Percentiles rank a stretch among this genome's conserved stretches.
phyloP scores from a whole-genome alignment of 2,797 vertebrate genomes.

The Cetoscarus ocellatus region DNA sequence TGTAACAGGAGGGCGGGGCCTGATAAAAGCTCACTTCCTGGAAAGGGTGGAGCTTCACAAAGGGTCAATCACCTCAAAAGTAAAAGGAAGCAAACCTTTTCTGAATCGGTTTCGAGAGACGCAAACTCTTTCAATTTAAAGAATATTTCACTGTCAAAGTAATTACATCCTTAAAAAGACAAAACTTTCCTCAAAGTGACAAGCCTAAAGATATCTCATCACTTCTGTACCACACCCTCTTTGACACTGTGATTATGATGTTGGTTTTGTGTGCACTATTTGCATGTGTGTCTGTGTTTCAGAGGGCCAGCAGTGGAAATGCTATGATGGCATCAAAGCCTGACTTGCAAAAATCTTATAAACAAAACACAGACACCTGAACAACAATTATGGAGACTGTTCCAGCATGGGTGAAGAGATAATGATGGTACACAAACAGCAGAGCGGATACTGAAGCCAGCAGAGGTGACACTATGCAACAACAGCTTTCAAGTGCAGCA shows the following conservation, averaged over 20 bases:
- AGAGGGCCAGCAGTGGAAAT: neutral
- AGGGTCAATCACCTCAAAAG: no score
- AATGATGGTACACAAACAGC: constrained; percentile 8
- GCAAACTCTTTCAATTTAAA: neutral
- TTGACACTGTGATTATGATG: neutral
- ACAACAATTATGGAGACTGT: constrained; percentile 8
- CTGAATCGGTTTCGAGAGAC: neutral
- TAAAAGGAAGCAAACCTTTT: neutral
- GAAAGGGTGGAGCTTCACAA: no score
- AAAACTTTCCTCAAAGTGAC: constrained; percentile 1
- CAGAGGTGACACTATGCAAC: neutral
- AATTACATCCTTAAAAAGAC: neutral
- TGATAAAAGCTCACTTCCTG: no score
- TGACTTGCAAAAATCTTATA: constrained; percentile 2
- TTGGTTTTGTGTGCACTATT: neutral
- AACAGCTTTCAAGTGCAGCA: neutral
- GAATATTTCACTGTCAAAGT: neutral
- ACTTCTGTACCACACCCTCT: neutral
- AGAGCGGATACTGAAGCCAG: neutral
- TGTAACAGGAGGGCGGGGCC: no score
- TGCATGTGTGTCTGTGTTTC: neutral
- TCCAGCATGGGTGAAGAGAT: neutral
- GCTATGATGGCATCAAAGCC: neutral
- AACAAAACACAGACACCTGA: constrained; percentile 7
- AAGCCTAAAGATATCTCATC: neutral